Percentiles rank a stretch among this genome's conserved stretches.
Conservation (phyloP, 2,888 invertebrate genomes). For the Ectropis crepuscularia region DNA sequence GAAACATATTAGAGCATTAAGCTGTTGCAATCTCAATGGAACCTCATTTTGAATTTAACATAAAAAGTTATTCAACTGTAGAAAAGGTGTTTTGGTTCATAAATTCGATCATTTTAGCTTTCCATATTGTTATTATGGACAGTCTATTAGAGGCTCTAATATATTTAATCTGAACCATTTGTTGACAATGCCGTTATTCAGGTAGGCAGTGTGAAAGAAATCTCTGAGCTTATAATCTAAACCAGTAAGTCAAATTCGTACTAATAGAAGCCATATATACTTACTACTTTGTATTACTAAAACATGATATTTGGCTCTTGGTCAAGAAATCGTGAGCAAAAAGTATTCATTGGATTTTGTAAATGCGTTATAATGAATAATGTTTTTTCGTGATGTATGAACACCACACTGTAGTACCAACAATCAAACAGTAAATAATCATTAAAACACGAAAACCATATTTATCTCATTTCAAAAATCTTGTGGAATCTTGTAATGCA, state of each 20-base stretch:
- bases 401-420: no score
- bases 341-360: no score
- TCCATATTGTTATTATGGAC: conserved; percentile 23
- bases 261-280: not conserved
- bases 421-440: no score
- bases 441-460: no score
- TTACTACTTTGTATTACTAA: no score
- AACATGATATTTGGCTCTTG: no score
- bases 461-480: no score
- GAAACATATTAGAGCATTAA: not conserved
- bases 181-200: conserved; percentile 42
- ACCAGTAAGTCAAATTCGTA: conserved; percentile 9
- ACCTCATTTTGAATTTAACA: conserved; percentile 13
- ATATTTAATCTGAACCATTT: conserved; percentile 38
- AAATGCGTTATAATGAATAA: no score
- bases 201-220: conserved; percentile 37
- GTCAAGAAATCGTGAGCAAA: no score
- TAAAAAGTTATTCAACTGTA: conserved; percentile 13
- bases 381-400: no score
- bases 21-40: conserved; percentile 1
- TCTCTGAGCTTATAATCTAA: conserved; percentile 8
- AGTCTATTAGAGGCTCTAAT: conserved; percentile 30
- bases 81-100: conserved; percentile 10
- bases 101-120: conserved; percentile 24
- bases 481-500: no score